phyloP scores from a whole-genome alignment of 2,797 vertebrate genomes.

The Heliangelus exortis region DNA sequence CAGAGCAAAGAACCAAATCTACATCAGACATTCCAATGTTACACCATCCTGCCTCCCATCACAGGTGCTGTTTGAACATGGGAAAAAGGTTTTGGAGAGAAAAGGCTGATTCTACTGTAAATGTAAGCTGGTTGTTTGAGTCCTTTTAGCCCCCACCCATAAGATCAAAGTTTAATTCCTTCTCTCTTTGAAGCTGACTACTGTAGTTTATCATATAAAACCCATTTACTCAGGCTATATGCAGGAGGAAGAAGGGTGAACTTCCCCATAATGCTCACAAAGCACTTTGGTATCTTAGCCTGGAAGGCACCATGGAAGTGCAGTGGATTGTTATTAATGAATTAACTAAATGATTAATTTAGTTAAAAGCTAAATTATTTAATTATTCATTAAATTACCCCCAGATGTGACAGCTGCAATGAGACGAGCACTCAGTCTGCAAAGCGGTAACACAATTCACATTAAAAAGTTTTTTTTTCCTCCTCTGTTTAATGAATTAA shows the following conservation, averaged over 20 bases:
- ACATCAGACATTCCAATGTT: accelerated
- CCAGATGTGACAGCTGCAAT: conserved; percentile 18
- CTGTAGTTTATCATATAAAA: conserved; percentile 45
- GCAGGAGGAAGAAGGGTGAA: conserved; percentile 34
- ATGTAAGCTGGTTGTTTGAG: not conserved
- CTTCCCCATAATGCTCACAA: not conserved
- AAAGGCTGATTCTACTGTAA: not conserved
- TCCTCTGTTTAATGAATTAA: conserved; percentile 58
- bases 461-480: conserved; percentile 53
- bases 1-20: not conserved
- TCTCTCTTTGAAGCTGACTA: conserved; percentile 23
- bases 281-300: conserved; percentile 59
- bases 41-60: not conserved
- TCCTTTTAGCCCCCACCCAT: not conserved
- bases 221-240: conserved; percentile 34
- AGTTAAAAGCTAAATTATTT: conserved; percentile 72
- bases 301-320: conserved; percentile 46
- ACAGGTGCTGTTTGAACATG: accelerated
- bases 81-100: not conserved
- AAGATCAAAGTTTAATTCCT: not conserved
- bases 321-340: conserved; percentile 64
- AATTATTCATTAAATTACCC: conserved; percentile 72
- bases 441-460: not conserved
- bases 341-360: conserved; percentile 72
- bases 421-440: conserved; percentile 17